Evolutionary conservation across 2,888 invertebrate genomes (phyloP).

Genomic region (Cephus pygmeus): DNA sequence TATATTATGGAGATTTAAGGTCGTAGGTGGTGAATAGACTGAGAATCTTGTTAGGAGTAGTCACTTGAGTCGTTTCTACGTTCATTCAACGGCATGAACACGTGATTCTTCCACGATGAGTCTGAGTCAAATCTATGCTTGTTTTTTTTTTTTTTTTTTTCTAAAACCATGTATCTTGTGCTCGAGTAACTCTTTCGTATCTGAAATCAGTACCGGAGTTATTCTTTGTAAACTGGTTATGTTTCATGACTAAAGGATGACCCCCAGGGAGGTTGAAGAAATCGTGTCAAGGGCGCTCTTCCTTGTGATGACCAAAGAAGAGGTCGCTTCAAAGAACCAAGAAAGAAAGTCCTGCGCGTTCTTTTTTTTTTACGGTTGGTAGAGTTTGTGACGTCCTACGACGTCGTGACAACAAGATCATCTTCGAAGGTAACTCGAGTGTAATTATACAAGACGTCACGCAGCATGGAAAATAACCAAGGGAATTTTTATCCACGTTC

Average conservation of each 20-base stretch:
- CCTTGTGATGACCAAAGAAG: background rate
- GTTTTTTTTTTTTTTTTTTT: background rate
- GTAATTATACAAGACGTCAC: background rate
- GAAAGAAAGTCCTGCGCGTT: background rate
- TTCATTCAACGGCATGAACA: background rate
- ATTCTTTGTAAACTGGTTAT: background rate
- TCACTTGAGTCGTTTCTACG: background rate
- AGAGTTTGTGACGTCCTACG: background rate
- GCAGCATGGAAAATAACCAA: background rate
- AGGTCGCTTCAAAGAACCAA: background rate
- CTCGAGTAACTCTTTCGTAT: background rate
- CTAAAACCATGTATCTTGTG: background rate
- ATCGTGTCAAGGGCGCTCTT: constrained; percentile 39
- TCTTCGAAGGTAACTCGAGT: constrained; percentile 4
- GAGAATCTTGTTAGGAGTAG: background rate
- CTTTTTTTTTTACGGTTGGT: background rate
- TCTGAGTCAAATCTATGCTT: background rate
- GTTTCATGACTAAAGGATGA: background rate
- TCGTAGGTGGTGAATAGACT: background rate
- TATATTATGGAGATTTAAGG: background rate
- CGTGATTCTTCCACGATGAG: background rate
- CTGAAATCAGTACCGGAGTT: background rate
- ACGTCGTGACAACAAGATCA: background rate
- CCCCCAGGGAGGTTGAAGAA: constrained; percentile 9
- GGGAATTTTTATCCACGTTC: background rate